Base-by-base conservation (phyloP, 2,113 vertebrate genomes). In the Clarias macrocephalus region DNA sequence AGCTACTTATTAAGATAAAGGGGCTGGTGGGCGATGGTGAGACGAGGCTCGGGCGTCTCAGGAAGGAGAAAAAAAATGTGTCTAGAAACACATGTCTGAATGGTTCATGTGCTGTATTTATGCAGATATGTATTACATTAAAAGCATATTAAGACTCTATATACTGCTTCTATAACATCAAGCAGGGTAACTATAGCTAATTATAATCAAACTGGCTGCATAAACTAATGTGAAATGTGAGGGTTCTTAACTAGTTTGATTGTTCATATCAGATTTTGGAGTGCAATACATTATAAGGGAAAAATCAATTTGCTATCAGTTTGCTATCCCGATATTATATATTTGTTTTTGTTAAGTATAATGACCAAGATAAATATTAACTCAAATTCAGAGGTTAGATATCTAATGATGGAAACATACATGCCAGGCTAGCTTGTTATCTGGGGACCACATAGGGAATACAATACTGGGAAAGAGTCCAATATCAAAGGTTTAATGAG, bases 1-100 rank as follows among this genome's bases (percentile, higher is more conserved):
- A 68, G 75, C 57, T 54, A 54, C 73, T 79, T 77, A 65, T 77
- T 73, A 73, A 84, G 68, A 85, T 77, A 63, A 63, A 54, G 37
- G 2, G 28, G 76, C 56, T 76, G 56, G 56, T 75, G 33, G 82
- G 42, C 52, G 19, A 70, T 66, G 48, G 13, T 9, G 37, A 70
- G 63, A 70, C 10, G 8, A 83, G 48, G 3, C 42, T 66, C 54
- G 42, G 70, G n/a, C 5, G 10, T 70, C 65, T 33, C 63, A 54
- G 65, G 57, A 77, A 54, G 54, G 30, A 60, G 82, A 33, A 57
- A 70, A 70, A 33, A 5, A 23, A 0, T 0, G 48, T 5, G 6
- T 83, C 80, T 48, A 48, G 56, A 63, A 66, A 83, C 4, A 66
- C 62, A 9, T 28, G 60, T 48, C 80, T 63, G 2, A 1, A 3